Evolutionary conservation across 2,113 vertebrate species (phyloP).

Genomic region (Ophiodon elongatus): DNA sequence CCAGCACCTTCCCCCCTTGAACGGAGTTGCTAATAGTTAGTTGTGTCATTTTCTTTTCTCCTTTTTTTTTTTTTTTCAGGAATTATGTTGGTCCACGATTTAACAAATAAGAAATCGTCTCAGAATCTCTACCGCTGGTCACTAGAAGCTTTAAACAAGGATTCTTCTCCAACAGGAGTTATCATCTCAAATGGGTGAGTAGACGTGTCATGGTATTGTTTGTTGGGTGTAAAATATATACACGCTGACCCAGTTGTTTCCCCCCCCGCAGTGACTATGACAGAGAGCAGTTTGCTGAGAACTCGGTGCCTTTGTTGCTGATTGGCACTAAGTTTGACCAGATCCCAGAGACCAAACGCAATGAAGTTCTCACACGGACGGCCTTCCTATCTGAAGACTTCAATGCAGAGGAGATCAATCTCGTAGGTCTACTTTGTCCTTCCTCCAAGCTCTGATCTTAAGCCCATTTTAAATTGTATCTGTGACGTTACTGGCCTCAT

Average conservation of each 20-base stretch:
- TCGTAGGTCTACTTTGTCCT: slow-evolving; percentile 82
- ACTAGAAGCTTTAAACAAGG: slow-evolving; percentile 93
- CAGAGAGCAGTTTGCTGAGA: slow-evolving; percentile 96
- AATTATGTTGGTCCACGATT: slow-evolving; percentile 97
- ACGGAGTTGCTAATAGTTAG: background rate
- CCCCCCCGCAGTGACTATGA: slow-evolving; percentile 91
- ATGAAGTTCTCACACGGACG: slow-evolving; percentile 94
- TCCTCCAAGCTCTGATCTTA: background rate
- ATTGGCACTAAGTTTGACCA: slow-evolving; percentile 99
- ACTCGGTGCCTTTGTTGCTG: slow-evolving; percentile 93
- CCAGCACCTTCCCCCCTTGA: slow-evolving; percentile 85
- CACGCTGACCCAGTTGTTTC: background rate
- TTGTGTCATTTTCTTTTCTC: background rate
- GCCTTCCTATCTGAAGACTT: slow-evolving; percentile 98
- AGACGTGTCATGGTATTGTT: background rate
- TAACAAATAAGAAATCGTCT: slow-evolving; percentile 99
- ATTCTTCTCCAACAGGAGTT: slow-evolving; percentile 92
- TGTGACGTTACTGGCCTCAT: background rate
- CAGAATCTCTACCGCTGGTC: slow-evolving; percentile 98
- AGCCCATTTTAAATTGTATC: background rate
- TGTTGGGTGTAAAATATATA: background rate
- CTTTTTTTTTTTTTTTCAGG: slow-evolving; percentile 78
- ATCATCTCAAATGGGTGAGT: slow-evolving; percentile 94
- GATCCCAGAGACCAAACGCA: slow-evolving; percentile 94
- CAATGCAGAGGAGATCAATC: slow-evolving; percentile 97